Conservation (phyloP, 2,888 invertebrate species). For the Dasypolia templi region DNA sequence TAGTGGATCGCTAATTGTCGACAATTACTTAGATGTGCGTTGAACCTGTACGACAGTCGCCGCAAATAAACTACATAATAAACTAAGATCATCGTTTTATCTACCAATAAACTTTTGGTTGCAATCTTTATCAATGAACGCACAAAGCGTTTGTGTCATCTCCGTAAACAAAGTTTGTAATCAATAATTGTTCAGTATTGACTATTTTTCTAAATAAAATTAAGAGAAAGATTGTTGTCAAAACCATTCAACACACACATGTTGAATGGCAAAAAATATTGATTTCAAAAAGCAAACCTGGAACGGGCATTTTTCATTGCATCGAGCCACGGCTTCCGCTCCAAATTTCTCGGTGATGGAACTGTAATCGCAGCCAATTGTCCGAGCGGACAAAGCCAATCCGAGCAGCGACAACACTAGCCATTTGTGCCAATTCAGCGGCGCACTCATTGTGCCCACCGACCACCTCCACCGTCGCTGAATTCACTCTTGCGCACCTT, state of each 20-base stretch:
- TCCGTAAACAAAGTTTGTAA: constrained; percentile 30
- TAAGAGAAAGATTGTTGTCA: no score
- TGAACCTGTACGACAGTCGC: constrained; percentile 82
- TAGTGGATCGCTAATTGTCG: constrained; percentile 84
- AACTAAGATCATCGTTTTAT: constrained; percentile 68
- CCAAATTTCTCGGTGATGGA: constrained; percentile 90
- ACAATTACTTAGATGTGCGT: constrained; percentile 89
- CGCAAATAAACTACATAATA: constrained; percentile 76
- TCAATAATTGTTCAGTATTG: neutral
- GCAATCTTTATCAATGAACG: constrained; percentile 73
- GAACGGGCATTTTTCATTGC: constrained; percentile 89
- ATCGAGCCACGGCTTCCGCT: constrained; percentile 88
- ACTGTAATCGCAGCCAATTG: constrained; percentile 90
- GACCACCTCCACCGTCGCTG: constrained; percentile 72
- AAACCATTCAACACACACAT: no score
- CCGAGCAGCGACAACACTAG: constrained; percentile 89
- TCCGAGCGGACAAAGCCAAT: constrained; percentile 90
- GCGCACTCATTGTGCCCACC: constrained; percentile 86
- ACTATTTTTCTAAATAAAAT: neutral
- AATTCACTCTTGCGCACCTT: constrained; percentile 78
- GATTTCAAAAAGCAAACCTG: constrained; percentile 80
- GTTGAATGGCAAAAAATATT: constrained; percentile 28
- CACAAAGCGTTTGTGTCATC: constrained; percentile 47
- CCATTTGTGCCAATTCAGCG: constrained; percentile 90
- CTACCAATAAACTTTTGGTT: constrained; percentile 72